Percentiles rank a stretch among this genome's conserved stretches.
Evolutionary conservation across 2,797 vertebrate species (phyloP).

Genomic region (Oreortyx pictus): DNA sequence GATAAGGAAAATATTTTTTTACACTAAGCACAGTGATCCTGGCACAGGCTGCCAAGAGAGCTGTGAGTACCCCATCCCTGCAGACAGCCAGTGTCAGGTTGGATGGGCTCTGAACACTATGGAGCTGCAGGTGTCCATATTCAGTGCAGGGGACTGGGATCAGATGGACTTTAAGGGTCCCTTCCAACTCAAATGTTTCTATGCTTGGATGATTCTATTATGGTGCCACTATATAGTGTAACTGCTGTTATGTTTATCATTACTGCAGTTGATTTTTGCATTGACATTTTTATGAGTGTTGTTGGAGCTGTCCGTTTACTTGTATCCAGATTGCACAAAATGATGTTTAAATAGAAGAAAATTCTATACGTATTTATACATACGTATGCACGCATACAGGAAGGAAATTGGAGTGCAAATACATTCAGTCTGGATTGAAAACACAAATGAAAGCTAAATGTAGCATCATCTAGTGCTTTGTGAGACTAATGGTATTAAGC

Average conservation of each 20-base stretch:
- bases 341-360: neutral
- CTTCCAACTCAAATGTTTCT: too few relatives aligned
- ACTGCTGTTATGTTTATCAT: neutral
- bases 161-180: too few relatives aligned
- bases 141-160: too few relatives aligned
- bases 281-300: neutral
- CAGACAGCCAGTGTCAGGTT: too few relatives aligned
- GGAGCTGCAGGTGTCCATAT: too few relatives aligned
- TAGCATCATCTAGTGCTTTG: neutral
- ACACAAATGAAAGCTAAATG: neutral
- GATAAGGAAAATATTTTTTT: too few relatives aligned
- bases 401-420: neutral
- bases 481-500: neutral
- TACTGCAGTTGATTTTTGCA: neutral
- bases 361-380: neutral
- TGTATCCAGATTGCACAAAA: neutral
- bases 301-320: neutral
- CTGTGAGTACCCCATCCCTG: too few relatives aligned
- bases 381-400: neutral
- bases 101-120: too few relatives aligned
- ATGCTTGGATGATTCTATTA: too few relatives aligned
- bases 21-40: too few relatives aligned
- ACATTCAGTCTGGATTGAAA: neutral
- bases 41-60: too few relatives aligned
- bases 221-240: fast-evolving